phyloP scores from a whole-genome alignment of 92 coral and sea anemone genomes.

The Blastomussa wellsi region DNA sequence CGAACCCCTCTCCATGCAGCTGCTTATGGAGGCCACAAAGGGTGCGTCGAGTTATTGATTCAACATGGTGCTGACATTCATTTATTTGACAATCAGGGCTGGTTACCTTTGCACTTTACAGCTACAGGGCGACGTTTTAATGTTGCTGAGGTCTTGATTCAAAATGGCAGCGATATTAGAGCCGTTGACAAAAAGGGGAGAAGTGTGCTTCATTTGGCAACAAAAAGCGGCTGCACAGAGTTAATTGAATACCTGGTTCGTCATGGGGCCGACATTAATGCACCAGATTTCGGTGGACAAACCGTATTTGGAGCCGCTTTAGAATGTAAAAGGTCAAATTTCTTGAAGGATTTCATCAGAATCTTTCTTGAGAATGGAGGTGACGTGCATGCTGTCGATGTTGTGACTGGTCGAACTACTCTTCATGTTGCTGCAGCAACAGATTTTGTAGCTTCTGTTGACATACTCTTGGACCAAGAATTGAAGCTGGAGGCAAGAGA shows the following conservation, averaged over 20 bases:
- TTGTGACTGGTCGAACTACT: slow-evolving; percentile 1
- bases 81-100: background rate
- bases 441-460: background rate
- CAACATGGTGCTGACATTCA: slow-evolving; percentile 16
- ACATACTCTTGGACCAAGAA: slow-evolving; percentile 13
- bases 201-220: slow-evolving; percentile 31
- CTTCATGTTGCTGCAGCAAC: slow-evolving; percentile 22
- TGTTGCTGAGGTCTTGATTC: slow-evolving; percentile 7
- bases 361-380: slow-evolving; percentile 27
- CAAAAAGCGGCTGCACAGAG: background rate
- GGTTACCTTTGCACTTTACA: slow-evolving; percentile 27
- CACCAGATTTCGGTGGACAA: slow-evolving; percentile 55
- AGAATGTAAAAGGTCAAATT: background rate
- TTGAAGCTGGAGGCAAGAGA: slow-evolving; percentile 27
- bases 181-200: slow-evolving; percentile 45
- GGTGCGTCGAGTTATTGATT: slow-evolving; percentile 16
- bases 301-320: background rate
- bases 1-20: slow-evolving; percentile 33
- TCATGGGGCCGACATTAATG: slow-evolving; percentile 59
- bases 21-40: background rate
- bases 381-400: background rate
- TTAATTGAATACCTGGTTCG: background rate
- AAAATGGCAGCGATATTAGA: slow-evolving; percentile 30
- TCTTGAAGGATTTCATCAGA: background rate
- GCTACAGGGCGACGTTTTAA: background rate